Percentiles rank a stretch among this genome's conserved stretches.
phyloP scores from a whole-genome alignment of 2,888 invertebrate species.

The Serripes groenlandicus region DNA sequence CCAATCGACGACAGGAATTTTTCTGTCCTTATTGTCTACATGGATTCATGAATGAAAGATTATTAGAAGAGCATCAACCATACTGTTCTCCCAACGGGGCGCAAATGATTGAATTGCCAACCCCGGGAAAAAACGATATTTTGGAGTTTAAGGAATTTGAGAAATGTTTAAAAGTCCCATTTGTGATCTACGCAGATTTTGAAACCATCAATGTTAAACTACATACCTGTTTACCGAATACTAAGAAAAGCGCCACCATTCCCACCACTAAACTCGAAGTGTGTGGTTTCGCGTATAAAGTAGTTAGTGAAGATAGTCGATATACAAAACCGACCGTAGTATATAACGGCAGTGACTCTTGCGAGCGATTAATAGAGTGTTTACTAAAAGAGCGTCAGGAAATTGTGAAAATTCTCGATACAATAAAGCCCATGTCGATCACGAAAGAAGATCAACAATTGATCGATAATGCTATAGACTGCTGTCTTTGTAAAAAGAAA shows the following conservation, averaged over 20 bases:
- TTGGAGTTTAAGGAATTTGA: constrained; percentile 47
- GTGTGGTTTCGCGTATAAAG: constrained; percentile 46
- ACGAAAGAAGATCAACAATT: not conserved
- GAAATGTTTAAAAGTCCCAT: constrained; percentile 37
- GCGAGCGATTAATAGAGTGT: constrained; percentile 18
- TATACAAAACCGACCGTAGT: constrained; percentile 50
- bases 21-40: constrained; percentile 32
- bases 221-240: constrained; percentile 33
- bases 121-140: constrained; percentile 9
- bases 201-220: constrained; percentile 41
- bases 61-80: constrained; percentile 31
- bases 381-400: constrained; percentile 37
- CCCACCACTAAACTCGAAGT: constrained; percentile 11
- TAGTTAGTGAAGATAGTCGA: constrained; percentile 35
- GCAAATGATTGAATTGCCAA: constrained; percentile 48
- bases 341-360: constrained; percentile 40
- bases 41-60: constrained; percentile 5
- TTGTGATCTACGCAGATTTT: constrained; percentile 52
- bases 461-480: constrained; percentile 9
- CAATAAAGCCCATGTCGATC: constrained; percentile 42
- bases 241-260: constrained; percentile 11
- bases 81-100: constrained; percentile 41
- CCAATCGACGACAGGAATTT: not conserved
- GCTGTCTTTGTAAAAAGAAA: constrained; percentile 33
- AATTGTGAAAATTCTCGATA: constrained; percentile 26